Evolutionary conservation across 2,888 invertebrate genomes (phyloP).

Genomic region (Scaptomyza parva): DNA sequence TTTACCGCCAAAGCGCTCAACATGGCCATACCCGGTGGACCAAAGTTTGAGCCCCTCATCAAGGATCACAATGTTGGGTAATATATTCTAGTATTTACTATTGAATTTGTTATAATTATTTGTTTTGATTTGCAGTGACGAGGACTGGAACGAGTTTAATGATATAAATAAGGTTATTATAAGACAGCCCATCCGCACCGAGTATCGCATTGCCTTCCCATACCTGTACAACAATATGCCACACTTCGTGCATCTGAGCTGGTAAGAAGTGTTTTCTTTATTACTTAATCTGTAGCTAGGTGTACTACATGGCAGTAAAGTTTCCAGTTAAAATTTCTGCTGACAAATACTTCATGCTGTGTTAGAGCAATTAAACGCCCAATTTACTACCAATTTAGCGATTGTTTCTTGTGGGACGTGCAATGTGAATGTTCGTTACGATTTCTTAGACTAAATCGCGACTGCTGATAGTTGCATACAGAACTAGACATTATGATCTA

Average conservation of each 20-base stretch:
- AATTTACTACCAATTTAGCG: slow-evolving; percentile 87
- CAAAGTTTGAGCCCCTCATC: slow-evolving; percentile 99
- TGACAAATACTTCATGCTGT: slow-evolving; percentile 52
- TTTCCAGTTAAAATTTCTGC: slow-evolving; percentile 31
- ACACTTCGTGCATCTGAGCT: slow-evolving; percentile 98
- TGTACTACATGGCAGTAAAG: slow-evolving; percentile 56
- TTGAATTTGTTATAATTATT: too few species aligned
- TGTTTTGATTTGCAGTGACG: slow-evolving; percentile 89
- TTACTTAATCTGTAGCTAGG: not conserved
- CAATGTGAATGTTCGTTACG: slow-evolving; percentile 85
- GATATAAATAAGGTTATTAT: slow-evolving; percentile 99
- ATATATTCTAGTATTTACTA: slow-evolving; percentile 72
- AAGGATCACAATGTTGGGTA: slow-evolving; percentile 98
- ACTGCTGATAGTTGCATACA: slow-evolving; percentile 87
- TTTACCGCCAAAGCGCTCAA: slow-evolving; percentile 99
- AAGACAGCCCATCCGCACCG: slow-evolving; percentile 98
- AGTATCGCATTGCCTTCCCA: slow-evolving; percentile 99
- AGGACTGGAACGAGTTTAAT: slow-evolving; percentile 99
- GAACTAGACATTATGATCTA: not conserved
- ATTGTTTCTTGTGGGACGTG: slow-evolving; percentile 86
- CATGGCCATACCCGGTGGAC: slow-evolving; percentile 99
- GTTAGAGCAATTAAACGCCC: slow-evolving; percentile 76
- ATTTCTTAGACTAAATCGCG: slow-evolving; percentile 80
- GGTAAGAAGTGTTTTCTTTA: slow-evolving; percentile 88
- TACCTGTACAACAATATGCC: slow-evolving; percentile 99